Percentiles rank a stretch among this genome's conserved stretches.
These are phyloP conservation scores for Alca torda DNA, from an alignment of 2,797 vertebrate genomes.

Conservation along the genomic window DNA sequence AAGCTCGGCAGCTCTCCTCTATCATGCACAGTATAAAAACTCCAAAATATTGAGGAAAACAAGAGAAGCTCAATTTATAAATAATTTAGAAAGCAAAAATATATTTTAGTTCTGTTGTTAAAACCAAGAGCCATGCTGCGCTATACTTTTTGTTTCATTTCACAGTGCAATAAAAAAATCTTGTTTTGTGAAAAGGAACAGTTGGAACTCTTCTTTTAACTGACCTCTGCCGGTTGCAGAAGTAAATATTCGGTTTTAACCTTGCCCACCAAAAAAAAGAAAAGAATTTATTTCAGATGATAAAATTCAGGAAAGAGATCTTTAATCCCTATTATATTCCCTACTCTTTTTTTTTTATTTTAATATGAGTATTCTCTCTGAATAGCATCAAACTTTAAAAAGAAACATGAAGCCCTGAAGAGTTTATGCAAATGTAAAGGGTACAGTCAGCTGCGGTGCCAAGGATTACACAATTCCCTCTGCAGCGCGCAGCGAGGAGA, in stretches of 20 bases:
- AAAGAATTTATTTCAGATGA: neutral
- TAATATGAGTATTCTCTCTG: neutral
- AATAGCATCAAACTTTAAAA: neutral
- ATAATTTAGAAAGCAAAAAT: slow-evolving; percentile 43
- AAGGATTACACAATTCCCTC: neutral
- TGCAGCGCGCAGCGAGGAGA: neutral
- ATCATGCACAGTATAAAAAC: slow-evolving; percentile 74
- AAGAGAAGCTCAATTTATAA: neutral
- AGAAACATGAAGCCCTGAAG: neutral
- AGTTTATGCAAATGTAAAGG: neutral
- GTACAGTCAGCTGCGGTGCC: neutral
- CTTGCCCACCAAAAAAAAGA: slow-evolving; percentile 67
- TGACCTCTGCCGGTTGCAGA: neutral
- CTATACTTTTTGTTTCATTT: slow-evolving; percentile 28
- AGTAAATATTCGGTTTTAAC: slow-evolving; percentile 29
- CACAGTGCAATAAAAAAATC: slow-evolving; percentile 65
- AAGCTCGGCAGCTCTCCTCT: slow-evolving; percentile 76
- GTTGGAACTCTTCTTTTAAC: slow-evolving; percentile 36
- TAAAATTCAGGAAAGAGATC: neutral
- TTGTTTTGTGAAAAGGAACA: slow-evolving; percentile 17
- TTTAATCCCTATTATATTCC: neutral
- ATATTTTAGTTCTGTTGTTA: neutral
- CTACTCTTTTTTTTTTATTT: neutral
- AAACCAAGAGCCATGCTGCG: neutral
- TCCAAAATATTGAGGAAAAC: slow-evolving; percentile 14